Base-by-base conservation (phyloP, 1,140 invertebrate genomes). In the Drosophila sp. region DNA sequence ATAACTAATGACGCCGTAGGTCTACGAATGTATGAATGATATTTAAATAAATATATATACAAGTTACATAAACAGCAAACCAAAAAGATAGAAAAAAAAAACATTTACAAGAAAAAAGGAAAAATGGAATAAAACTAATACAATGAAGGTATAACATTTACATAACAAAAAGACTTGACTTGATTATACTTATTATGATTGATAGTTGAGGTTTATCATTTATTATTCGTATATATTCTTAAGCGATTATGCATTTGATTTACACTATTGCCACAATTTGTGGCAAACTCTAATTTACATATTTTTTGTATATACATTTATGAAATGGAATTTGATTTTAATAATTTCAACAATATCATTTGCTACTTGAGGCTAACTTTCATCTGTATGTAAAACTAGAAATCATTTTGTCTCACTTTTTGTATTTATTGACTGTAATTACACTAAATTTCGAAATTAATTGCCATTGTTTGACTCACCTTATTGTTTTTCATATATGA, bases 161-260 rank as follows among this genome's bases (percentile, higher is more conserved):
- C 77, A 87, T 87, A 86, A 69, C 80, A 83, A 89, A 86, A 87
- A 87, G 82, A 87, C 83, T 87, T 87, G 83, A 87, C 82, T 87
- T 87, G 75, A 89, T 89, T 73, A 61, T 56, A 75, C 61, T 61
- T 56, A 43, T 72, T 75, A 72, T 53, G 50, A 72, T 81, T 64
- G 29, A 77, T 69, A 66, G 61, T 82, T 78, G 73, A 72, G 64
- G 51, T 57, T 51, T 51, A 41, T 61, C 4, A n/a, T 54, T 67
- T 34, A 38, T 64, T 48, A 14, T 34, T 36, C 14, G 29, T 41
- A 9, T 48, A 41, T 41, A 9, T 48, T 32, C 40, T 32, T 16
- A 43, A 66, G 45, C 18, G 14, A 27, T 46, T 56, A 36, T 53
- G 51, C 29, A 51, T 41, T 75, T 61, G 9, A 56, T 76, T 61